Base-by-base conservation (phyloP, 2,113 vertebrate genomes). In the Condylura cristata region DNA sequence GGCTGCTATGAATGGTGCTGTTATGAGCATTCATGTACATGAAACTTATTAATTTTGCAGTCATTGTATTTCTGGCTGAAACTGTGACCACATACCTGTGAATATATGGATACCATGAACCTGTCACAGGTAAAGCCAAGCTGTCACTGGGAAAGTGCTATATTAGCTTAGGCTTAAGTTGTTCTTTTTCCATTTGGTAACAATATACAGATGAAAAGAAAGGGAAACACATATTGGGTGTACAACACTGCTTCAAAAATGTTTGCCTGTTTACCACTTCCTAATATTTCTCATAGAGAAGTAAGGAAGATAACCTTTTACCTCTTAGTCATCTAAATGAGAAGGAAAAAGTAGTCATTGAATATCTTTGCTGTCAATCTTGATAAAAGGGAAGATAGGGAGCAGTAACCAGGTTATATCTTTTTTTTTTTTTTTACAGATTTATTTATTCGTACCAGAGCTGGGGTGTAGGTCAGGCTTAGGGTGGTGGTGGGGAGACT, bases 141-240 rank as follows among this genome's bases (percentile, higher is more conserved):
- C 37, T 74, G 20, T 76, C 61, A 56, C 60, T 63, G 30, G 14
- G 24, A 60, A 66, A 79, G 39, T 76, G 60, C 5, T 39, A 2
- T 82, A 63, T 82, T 81, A 82, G 30, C 16, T 95, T 80, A 80
- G 24, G 17, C 66, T 85, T 95, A 66, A 32, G 22, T 70, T 82
- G 34, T 89, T 68, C n/a, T 71, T 61, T 41, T 84, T 46, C 34
- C 58, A 68, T 22, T 81, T 78, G 53, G 63, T 60, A 92, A 60
- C 5, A 9, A 12, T n/a, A 37, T 80, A 41, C 66, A 86, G 80
- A 86, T 74, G 48, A 41, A n/a, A 80, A 48, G 58, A 82, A 70
- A 87, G 60, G 44, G 61, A 87, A 89, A 26, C 78, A 32, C 30
- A 61, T 60, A 80, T 30, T 0, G 66, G 14, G 28, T 70, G 1